Conservation (phyloP, 2,113 vertebrate species). For the Hemiprocne comata region DNA sequence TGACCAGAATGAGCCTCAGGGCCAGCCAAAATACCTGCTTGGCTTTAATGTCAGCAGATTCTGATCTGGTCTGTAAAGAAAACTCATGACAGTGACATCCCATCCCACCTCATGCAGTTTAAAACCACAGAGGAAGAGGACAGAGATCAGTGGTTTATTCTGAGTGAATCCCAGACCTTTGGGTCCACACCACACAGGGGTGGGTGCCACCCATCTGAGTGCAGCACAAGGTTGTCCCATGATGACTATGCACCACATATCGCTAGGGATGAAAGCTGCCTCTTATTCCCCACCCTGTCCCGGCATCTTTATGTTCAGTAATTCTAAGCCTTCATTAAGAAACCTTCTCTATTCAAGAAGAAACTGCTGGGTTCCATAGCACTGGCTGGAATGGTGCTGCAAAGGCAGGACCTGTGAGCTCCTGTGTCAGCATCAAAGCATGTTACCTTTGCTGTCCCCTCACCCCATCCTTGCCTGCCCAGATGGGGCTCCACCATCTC, state of each 20-base stretch:
- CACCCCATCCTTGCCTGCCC: neutral
- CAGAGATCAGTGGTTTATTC: neutral
- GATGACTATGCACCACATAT: neutral
- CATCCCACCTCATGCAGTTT: neutral
- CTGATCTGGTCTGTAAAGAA: neutral
- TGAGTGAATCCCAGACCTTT: neutral
- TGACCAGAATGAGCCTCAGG: neutral
- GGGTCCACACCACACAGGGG: neutral
- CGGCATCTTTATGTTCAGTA: neutral
- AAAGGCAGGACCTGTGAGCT: neutral
- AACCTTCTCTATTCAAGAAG: neutral
- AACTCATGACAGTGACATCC: neutral
- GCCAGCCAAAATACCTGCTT: neutral
- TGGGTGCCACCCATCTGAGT: neutral
- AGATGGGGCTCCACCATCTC: neutral
- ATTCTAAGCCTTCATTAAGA: neutral
- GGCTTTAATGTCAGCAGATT: neutral
- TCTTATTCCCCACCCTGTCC: neutral
- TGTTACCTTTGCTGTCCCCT: neutral
- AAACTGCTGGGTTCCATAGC: rapidly evolving
- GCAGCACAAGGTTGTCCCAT: neutral
- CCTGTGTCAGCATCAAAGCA: rapidly evolving
- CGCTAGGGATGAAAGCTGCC: rapidly evolving
- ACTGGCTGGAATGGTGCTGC: neutral
- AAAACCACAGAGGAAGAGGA: neutral